phyloP scores from a whole-genome alignment of 2,797 vertebrate genomes.

The Premnoplex brunnescens region DNA sequence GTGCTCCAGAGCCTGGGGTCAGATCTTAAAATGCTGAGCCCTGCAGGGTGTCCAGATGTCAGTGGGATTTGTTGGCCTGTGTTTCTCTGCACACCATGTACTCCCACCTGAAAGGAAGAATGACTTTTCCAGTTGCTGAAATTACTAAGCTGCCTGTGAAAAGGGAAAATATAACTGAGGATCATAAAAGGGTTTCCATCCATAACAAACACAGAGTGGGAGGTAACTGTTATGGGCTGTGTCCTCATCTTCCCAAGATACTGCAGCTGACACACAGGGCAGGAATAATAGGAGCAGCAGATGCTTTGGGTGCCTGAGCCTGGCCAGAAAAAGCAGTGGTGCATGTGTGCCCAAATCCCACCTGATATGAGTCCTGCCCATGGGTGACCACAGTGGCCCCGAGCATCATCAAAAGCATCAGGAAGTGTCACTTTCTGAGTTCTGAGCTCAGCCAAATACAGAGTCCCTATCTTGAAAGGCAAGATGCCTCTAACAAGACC shows the following conservation, averaged over 20 bases:
- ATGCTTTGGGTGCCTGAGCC: neutral
- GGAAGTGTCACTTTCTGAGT: neutral
- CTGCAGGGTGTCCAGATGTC: neutral
- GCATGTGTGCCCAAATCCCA: neutral
- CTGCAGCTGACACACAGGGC: neutral
- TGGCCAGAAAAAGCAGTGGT: neutral
- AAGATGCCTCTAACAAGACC: neutral
- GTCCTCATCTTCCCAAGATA: neutral
- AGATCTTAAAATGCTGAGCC: neutral
- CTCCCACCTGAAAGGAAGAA: neutral
- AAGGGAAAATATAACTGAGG: neutral
- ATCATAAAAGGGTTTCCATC: neutral
- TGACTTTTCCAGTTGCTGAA: neutral
- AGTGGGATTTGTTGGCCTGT: neutral
- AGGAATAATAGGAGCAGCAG: neutral
- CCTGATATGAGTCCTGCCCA: neutral
- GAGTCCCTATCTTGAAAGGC: neutral
- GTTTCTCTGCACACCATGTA: neutral
- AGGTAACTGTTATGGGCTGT: neutral
- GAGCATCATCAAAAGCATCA: neutral
- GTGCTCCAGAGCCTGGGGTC: neutral
- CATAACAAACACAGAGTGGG: neutral
- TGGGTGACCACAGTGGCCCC: neutral
- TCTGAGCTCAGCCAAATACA: neutral
- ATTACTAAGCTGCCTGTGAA: neutral